A percentile compares a stretch with the other conserved stretches of the same genome.
These are phyloP conservation scores for Anthophora plumipes DNA, from an alignment of 2,888 invertebrate species.

Conservation along the genomic window DNA sequence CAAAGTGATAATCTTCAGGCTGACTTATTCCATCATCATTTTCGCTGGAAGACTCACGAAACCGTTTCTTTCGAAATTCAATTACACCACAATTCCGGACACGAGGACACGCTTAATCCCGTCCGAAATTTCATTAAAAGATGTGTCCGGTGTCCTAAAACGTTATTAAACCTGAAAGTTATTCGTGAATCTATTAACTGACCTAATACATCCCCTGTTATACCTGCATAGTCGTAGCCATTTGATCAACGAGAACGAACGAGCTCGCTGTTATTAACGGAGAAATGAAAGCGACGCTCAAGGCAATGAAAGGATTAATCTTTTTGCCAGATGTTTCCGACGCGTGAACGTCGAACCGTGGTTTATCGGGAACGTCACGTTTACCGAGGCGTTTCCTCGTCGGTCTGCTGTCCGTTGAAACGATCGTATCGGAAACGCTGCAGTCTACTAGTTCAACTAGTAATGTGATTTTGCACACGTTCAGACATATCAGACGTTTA, in stretches of 20 bases:
- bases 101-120: conserved; percentile 27
- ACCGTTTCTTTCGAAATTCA: background rate
- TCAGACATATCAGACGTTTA: background rate
- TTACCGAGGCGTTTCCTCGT: conserved; percentile 18
- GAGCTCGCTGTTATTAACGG: conserved; percentile 38
- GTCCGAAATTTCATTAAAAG: conserved; percentile 52
- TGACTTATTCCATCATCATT: background rate
- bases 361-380: conserved; percentile 21
- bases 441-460: background rate
- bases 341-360: conserved; percentile 8
- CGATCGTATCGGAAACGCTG: background rate
- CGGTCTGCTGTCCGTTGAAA: conserved; percentile 8
- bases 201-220: conserved; percentile 16
- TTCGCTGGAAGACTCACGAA: background rate
- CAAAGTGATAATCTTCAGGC: too few relatives aligned
- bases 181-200: conserved; percentile 46
- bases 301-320: conserved; percentile 43
- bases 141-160: conserved; percentile 19
- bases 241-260: conserved; percentile 37
- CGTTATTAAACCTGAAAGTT: conserved; percentile 51
- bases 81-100: background rate
- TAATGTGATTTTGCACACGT: background rate
- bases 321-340: conserved; percentile 30
- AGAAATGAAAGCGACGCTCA: conserved; percentile 40
- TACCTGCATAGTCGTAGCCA: background rate